Base-by-base conservation (phyloP, 2,888 invertebrate genomes). In the Chromoteleia sp. region DNA sequence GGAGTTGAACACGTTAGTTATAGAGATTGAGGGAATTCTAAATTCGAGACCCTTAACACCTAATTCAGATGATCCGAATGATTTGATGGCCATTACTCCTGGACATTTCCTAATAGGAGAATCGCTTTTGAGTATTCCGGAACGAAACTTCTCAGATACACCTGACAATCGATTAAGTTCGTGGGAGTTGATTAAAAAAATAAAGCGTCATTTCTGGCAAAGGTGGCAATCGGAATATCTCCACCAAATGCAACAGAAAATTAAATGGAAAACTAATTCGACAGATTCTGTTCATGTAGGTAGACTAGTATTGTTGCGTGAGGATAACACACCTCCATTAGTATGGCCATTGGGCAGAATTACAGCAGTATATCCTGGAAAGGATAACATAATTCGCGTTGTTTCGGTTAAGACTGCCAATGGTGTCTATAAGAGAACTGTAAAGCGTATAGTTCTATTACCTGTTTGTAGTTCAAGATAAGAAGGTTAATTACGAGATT, bases 261-360 rank as follows among this genome's bases (percentile, higher is more conserved):
- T 41, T 14, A 84, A 84, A 48, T 84, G 84, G 84, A 41, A 63
- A 14, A n/a, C n/a, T n/a, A n/a, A n/a, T n/a, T n/a, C n/a, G n/a
- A n/a, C n/a, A n/a, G n/a, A n/a, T n/a, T n/a, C n/a, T n/a, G n/a
- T n/a, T n/a, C n/a, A n/a, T n/a, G n/a, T n/a, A n/a, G n/a, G n/a
- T n/a, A n/a, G n/a, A n/a, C n/a, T n/a, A n/a, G n/a, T n/a, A n/a
- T n/a, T n/a, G n/a, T n/a, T n/a, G n/a, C n/a, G n/a, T n/a, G n/a
- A n/a, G n/a, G n/a, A n/a, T n/a, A n/a, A n/a, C n/a, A n/a, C n/a
- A n/a, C n/a, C n/a, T n/a, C n/a, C n/a, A n/a, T n/a, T n/a, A n/a
- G n/a, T n/a, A n/a, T n/a, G n/a, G n/a, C n/a, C n/a, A n/a, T n/a
- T n/a, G n/a, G n/a, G n/a, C n/a, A n/a, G n/a, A n/a, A n/a, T n/a